Evolutionary conservation across 2,888 invertebrate species (phyloP).

Genomic region (Stenolophus ochropezus): DNA sequence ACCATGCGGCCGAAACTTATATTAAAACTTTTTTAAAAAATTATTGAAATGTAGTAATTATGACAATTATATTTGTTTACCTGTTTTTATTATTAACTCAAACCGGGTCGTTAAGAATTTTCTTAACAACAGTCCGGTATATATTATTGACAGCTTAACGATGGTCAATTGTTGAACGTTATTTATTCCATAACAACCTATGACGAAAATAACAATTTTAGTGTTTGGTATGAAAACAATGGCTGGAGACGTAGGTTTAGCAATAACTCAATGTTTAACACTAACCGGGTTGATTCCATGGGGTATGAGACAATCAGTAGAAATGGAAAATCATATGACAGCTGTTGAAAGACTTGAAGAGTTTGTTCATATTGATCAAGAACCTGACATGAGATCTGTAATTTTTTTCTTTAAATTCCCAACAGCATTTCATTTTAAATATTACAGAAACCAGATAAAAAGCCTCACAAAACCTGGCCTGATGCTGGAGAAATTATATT

Average conservation of each 20-base stretch:
- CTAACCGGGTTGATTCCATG: conserved; percentile 76
- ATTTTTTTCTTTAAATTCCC: too few species aligned
- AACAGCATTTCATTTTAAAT: too few species aligned
- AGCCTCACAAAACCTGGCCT: conserved; percentile 79
- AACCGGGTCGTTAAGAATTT: too few species aligned
- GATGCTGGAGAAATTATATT: conserved; percentile 78
- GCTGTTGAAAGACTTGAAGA: conserved; percentile 82
- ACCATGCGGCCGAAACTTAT: too few species aligned
- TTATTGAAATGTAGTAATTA: too few species aligned
- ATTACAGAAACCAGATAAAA: conserved; percentile 69
- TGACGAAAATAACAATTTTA: neutral
- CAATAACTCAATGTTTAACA: conserved; percentile 75
- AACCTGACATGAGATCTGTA: conserved; percentile 67
- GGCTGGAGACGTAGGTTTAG: conserved; percentile 75
- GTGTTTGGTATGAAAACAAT: conserved; percentile 52
- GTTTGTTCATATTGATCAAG: conserved; percentile 76
- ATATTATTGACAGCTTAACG: too few species aligned
- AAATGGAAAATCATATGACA: conserved; percentile 79
- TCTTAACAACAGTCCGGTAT: too few species aligned
- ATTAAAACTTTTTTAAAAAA: too few species aligned
- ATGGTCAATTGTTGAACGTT: too few species aligned
- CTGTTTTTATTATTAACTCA: too few species aligned
- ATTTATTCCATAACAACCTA: too few species aligned
- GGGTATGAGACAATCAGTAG: conserved; percentile 83
- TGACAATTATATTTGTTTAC: too few species aligned